Evolutionary conservation across 2,888 invertebrate species (phyloP), one percentile per base, ranked within the genome.

Genomic region (Eupithecia tripunctaria): DNA sequence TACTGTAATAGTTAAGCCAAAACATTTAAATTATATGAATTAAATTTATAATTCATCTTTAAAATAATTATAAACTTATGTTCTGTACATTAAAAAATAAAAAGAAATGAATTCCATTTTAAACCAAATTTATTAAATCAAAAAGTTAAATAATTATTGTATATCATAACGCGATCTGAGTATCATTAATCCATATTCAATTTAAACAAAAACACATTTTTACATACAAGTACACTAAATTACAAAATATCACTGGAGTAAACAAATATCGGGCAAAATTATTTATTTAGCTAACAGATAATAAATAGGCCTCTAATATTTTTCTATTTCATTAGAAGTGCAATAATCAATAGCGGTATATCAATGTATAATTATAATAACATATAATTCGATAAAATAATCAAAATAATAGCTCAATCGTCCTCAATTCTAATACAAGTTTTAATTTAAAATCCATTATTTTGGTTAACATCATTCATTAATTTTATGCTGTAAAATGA

Each of bases 141-240:
- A 76, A 78, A 71, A 67, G 72, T 76, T 79, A 78, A 80, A 83
- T 82, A 86, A 79, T 81, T 83, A 84, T 83, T 74, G 76, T 82
- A 83, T 83, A 80, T 78, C 80, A 82, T 78, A 78, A 78, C 68
- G 71, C 68, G 71, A 75, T 70, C 77, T 84, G 86, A 86, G 86
- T 86, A 86, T 86, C 85, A 82, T 84, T 82, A 82, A 81, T 82
- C 80, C 79, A 82, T 71, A 67, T 67, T 84, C 78, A 76, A 76
- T 79, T 73, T 65, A 74, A 74, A 77, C 73, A 76, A 76, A 71
- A 77, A 76, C 73, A 75, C 70, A 75, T 78, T 72, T 77, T 75
- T 76, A 78, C 71, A 81, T 75, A 78, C 77, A 79, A 78, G 72
- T 76, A 73, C 70, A 76, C 59, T 71, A 77, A 72, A 75, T 70